Conservation (phyloP, 1,140 invertebrate genomes). For the Drosophila pseudoobscura region DNA sequence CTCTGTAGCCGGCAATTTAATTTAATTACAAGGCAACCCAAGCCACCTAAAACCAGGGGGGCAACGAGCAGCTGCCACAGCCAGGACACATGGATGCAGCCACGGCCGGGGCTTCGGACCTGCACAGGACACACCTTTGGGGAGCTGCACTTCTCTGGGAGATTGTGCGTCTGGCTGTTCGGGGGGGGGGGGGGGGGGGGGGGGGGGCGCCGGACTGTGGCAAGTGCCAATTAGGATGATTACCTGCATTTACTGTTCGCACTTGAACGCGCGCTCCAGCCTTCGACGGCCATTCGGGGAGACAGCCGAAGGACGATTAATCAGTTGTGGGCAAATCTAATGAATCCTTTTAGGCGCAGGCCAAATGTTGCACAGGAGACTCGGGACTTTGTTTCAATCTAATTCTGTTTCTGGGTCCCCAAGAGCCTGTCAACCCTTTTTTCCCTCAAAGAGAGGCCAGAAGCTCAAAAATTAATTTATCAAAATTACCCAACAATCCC, state of each 20-base stretch:
- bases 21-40: conserved; percentile 76
- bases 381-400: conserved; percentile 54
- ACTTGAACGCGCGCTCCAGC: conserved; percentile 16
- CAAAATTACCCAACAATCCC: conserved; percentile 61
- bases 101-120: conserved; percentile 5
- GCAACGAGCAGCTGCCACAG: conserved; percentile 60
- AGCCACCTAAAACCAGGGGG: conserved; percentile 60
- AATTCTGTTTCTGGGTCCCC: conserved; percentile 54
- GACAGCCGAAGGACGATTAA: conserved; percentile 31
- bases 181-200: background rate
- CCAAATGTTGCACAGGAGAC: conserved; percentile 73
- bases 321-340: conserved; percentile 58
- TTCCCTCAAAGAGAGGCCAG: conserved; percentile 34
- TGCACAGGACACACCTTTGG: conserved; percentile 13
- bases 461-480: conserved; percentile 78
- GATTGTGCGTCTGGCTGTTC: conserved; percentile 2
- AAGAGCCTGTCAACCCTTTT: conserved; percentile 77
- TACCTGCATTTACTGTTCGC: conserved; percentile 60
- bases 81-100: conserved; percentile 4
- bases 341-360: conserved; percentile 41
- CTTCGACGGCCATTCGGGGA: background rate
- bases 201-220: conserved; percentile 1
- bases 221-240: conserved; percentile 72
- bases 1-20: conserved; percentile 66
- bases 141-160: conserved; percentile 27